Evolutionary conservation across 2,888 invertebrate species (phyloP).

Genomic region (Acrobasis suavella): DNA sequence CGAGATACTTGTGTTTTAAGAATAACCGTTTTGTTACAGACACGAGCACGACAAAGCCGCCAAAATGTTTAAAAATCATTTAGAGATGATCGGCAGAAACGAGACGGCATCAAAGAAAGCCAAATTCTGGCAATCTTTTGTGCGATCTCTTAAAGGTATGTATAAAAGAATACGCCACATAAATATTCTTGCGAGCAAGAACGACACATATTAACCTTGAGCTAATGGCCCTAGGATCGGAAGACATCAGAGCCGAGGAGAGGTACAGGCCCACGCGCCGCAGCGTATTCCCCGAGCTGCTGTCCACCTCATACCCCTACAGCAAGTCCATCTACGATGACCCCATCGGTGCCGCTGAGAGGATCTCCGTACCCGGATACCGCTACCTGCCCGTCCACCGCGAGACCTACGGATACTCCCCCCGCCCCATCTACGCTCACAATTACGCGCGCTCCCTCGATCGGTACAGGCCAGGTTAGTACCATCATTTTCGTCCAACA

Average conservation of each 20-base stretch:
- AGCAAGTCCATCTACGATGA: slow-evolving; percentile 95
- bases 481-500: slow-evolving; percentile 35
- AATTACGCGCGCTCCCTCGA: slow-evolving; percentile 89
- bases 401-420: slow-evolving; percentile 94
- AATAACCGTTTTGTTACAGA: slow-evolving; percentile 75
- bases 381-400: slow-evolving; percentile 95
- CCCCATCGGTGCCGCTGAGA: slow-evolving; percentile 89
- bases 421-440: slow-evolving; percentile 93
- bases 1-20: slow-evolving; percentile 21
- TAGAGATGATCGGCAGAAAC: slow-evolving; percentile 97
- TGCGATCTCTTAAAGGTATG: slow-evolving; percentile 95
- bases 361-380: slow-evolving; percentile 94
- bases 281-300: slow-evolving; percentile 89
- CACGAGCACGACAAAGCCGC: slow-evolving; percentile 89
- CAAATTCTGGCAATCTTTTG: slow-evolving; percentile 96
- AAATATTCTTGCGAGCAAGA: neutral
- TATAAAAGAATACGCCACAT: slow-evolving; percentile 17
- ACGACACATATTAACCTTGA: neutral
- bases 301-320: slow-evolving; percentile 88
- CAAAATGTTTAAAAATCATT: slow-evolving; percentile 95
- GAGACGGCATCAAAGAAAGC: slow-evolving; percentile 96
- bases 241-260: slow-evolving; percentile 95
- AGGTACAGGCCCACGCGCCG: slow-evolving; percentile 87
- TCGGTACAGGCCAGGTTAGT: slow-evolving; percentile 94
- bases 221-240: slow-evolving; percentile 85